Evolutionary conservation across 2,113 vertebrate genomes (phyloP).

Genomic region (Agelaius phoeniceus): DNA sequence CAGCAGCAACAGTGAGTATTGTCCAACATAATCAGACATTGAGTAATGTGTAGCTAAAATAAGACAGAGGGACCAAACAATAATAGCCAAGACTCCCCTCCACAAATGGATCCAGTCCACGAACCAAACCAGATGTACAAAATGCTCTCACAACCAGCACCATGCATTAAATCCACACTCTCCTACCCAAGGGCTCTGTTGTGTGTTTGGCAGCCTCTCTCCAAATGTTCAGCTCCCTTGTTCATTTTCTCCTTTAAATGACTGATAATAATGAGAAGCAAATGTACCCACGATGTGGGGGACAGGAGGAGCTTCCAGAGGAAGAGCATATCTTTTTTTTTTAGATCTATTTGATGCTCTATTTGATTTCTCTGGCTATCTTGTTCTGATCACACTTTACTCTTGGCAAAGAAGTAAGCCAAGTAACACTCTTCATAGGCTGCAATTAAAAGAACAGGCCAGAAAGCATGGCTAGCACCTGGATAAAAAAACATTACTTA

Average conservation of each 20-base stretch:
- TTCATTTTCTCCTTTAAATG: neutral
- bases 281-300: neutral
- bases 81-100: neutral
- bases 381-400: neutral
- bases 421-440: neutral
- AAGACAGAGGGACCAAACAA: neutral
- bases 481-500: neutral
- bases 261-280: neutral
- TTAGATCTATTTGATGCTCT: neutral
- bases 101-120: neutral
- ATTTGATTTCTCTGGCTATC: neutral
- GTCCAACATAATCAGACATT: constrained; percentile 62
- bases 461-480: neutral
- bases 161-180: neutral
- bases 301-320: neutral
- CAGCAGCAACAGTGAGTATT: neutral
- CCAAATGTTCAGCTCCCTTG: neutral
- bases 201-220: neutral
- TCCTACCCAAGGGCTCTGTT: neutral
- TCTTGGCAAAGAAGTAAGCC: neutral
- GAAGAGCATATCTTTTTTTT: fast-evolving
- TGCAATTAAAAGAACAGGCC: neutral
- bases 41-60: constrained; percentile 55
- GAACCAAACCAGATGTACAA: neutral
- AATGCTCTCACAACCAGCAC: neutral